Conservation (phyloP, 2,888 invertebrate genomes). For the Timema podura region DNA sequence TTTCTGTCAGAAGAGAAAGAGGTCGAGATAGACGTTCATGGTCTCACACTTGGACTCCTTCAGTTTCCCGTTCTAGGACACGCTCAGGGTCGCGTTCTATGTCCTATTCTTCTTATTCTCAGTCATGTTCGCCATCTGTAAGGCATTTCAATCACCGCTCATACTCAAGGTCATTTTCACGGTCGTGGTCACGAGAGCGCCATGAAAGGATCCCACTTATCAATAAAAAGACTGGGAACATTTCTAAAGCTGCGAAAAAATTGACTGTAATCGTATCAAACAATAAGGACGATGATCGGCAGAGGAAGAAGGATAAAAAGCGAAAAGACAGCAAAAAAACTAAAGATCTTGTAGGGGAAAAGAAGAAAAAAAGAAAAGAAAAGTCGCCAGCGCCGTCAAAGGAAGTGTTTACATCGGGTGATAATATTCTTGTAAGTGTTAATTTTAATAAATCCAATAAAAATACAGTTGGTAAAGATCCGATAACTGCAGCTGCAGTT, state of each 20-base stretch:
- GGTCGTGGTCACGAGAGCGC: constrained; percentile 35
- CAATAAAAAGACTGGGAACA: constrained; percentile 21
- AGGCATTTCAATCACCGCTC: constrained; percentile 29
- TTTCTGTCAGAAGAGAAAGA: constrained; percentile 14
- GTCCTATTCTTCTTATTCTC: constrained; percentile 27
- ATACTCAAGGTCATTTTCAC: constrained; percentile 33
- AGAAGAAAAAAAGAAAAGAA: constrained; percentile 36
- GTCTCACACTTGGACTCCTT: constrained; percentile 47
- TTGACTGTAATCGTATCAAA: constrained; percentile 57
- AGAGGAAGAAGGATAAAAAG: constrained; percentile 33
- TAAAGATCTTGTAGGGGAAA: constrained; percentile 36
- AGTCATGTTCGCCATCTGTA: constrained; percentile 24
- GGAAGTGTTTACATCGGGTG: constrained; percentile 88
- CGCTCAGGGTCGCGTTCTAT: constrained; percentile 46
- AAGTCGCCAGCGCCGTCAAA: constrained; percentile 67
- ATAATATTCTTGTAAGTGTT: constrained; percentile 88
- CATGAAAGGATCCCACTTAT: constrained; percentile 27
- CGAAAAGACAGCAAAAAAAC: constrained; percentile 44
- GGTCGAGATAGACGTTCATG: constrained; percentile 24
- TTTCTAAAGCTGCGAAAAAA: constrained; percentile 47
- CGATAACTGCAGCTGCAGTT: constrained; percentile 40
- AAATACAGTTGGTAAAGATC: constrained; percentile 41
- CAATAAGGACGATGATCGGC: constrained; percentile 47
- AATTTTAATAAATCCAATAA: constrained; percentile 61
- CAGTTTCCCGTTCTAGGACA: constrained; percentile 50